phyloP scores from a whole-genome alignment of 2,797 vertebrate genomes.

The Pangasius djambal region DNA sequence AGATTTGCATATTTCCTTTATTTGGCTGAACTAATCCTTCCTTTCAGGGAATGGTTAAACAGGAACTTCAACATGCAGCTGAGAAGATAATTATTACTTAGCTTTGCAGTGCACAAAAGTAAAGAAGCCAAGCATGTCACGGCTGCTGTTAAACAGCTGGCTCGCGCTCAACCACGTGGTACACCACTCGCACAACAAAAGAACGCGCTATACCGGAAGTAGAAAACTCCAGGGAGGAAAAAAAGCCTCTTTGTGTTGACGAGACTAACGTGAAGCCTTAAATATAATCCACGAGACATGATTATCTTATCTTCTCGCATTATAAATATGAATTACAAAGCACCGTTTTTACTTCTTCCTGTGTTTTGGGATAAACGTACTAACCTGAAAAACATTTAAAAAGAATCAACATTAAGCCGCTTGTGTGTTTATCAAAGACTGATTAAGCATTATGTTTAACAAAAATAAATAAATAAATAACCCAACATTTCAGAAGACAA shows the following conservation, averaged over 20 bases:
- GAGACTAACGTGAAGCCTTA: background rate
- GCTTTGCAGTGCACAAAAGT: background rate
- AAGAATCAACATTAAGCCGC: background rate
- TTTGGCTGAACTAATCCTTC: background rate
- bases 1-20: background rate
- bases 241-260: background rate
- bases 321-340: background rate
- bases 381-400: too few species aligned
- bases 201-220: background rate
- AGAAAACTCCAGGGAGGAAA: background rate
- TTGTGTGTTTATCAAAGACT: background rate
- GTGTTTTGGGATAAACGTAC: background rate
- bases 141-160: conserved; percentile 18
- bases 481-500: background rate
- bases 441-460: background rate
- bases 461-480: background rate
- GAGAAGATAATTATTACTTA: background rate
- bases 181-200: conserved; percentile 15
- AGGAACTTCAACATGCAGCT: background rate
- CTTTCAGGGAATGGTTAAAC: background rate
- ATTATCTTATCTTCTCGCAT: background rate
- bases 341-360: background rate
- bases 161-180: conserved; percentile 17
- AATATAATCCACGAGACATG: background rate
- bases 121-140: background rate